Conservation (phyloP, 1,140 invertebrate species). For the Drosophila malerkotliana region DNA sequence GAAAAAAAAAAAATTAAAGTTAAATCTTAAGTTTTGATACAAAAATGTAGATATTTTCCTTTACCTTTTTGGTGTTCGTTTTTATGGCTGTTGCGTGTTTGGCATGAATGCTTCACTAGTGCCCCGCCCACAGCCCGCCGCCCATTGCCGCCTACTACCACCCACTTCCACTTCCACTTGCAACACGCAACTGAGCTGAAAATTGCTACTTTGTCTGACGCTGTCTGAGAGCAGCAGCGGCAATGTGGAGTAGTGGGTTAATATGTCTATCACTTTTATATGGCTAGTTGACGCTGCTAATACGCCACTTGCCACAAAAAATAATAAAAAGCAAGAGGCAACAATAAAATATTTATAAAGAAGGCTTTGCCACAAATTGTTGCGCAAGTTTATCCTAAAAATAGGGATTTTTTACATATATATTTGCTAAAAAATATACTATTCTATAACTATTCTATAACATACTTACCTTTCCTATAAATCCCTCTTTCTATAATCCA, state of each 20-base stretch:
- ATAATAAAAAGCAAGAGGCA: background rate
- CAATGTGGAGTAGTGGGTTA: constrained; percentile 78
- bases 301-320: constrained; percentile 7
- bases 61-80: constrained; percentile 39
- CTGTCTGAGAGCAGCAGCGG: constrained; percentile 21
- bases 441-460: too few relatives aligned
- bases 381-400: constrained; percentile 7
- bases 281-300: constrained; percentile 69
- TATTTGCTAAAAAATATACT: too few relatives aligned
- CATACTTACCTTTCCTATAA: too few relatives aligned
- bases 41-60: constrained; percentile 7
- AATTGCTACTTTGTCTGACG: constrained; percentile 74
- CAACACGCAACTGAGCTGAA: constrained; percentile 75
- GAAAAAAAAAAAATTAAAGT: background rate
- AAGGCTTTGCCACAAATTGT: constrained; percentile 8
- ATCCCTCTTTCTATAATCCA: too few relatives aligned
- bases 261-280: constrained; percentile 80
- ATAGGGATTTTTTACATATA: background rate
- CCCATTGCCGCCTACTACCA: constrained; percentile 3
- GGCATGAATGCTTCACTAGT: constrained; percentile 72
- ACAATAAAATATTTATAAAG: background rate
- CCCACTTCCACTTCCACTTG: background rate
- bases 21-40: background rate
- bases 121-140: constrained; percentile 10
- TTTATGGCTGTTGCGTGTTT: constrained; percentile 77